These are phyloP conservation scores for Poeciliopsis gracilis DNA, from an alignment of 2,797 vertebrate species.

Conservation along the genomic window DNA sequence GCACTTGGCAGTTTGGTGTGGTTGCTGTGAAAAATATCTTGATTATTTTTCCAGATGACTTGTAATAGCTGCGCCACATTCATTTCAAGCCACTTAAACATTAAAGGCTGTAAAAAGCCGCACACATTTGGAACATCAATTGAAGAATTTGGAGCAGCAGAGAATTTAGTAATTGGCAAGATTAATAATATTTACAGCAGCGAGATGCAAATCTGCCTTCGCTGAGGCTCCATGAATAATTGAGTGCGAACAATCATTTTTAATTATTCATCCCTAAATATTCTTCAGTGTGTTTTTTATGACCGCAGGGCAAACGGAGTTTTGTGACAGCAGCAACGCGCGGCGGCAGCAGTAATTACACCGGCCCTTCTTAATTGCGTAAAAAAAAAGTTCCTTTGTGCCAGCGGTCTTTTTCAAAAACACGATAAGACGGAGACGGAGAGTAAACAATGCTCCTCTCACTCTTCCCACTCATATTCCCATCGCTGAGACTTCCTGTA, in stretches of 20 bases:
- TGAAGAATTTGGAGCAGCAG: conserved; percentile 77
- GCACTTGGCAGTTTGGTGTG: conserved; percentile 37
- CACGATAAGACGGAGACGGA: conserved; percentile 46
- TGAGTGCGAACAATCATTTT: conserved; percentile 83
- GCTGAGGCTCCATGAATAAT: conserved; percentile 81
- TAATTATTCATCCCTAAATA: conserved; percentile 86
- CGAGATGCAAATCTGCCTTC: conserved; percentile 81
- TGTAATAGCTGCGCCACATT: conserved; percentile 69
- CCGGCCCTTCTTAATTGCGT: conserved; percentile 79
- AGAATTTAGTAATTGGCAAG: conserved; percentile 85
- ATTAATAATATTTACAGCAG: conserved; percentile 85
- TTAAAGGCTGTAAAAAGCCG: conserved; percentile 73
- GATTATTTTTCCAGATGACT: conserved; percentile 72
- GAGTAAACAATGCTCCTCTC: conserved; percentile 64
- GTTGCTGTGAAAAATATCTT: conserved; percentile 42
- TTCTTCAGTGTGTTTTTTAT: conserved; percentile 82
- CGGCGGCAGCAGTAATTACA: conserved; percentile 74
- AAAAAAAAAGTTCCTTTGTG: conserved; percentile 73
- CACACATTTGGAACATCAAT: conserved; percentile 76
- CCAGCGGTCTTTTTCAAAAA: conserved; percentile 72
- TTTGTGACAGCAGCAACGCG: conserved; percentile 81
- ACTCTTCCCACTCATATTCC: conserved; percentile 56
- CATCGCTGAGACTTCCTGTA: conserved; percentile 64
- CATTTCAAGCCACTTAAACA: conserved; percentile 79
- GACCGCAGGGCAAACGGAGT: conserved; percentile 79